Base-by-base conservation (phyloP, 2,888 invertebrate genomes). In the Eueremaeus valkanovi region DNA sequence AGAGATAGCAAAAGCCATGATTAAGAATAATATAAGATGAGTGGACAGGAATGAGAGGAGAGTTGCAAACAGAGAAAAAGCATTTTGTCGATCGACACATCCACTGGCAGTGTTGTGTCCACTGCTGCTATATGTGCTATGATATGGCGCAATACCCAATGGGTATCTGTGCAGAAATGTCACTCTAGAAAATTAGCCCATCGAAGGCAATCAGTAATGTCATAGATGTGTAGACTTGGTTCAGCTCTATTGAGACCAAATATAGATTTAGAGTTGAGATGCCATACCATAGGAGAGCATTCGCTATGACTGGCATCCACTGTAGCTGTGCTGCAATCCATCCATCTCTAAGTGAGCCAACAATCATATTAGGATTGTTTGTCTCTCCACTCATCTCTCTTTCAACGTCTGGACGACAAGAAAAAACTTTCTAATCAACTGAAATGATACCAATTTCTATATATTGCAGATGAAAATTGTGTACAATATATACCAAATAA, bases 301-400 rank as follows among this genome's bases (percentile, higher is more conserved):
- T 21, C 11, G 55, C 55, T 6, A 6, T 27, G 24, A 24, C 27
- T 13, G 9, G 27, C n/a, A 18, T 55, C n/a, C 24, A 6, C 16
- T 63, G n/a, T 18, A 33, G 33, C 29, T 33, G 63, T 29, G 63
- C 18, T 33, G 33, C n/a, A 33, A 63, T 63, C 63, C 63, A 63
- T 63, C 63, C 63, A 63, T 63, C 63, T 63, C 63, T 63, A 29
- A 63, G 63, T 63, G 63, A 63, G 33, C 63, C 63, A 63, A n/a
- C n/a, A n/a, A 63, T 63, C 63, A 63, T 63, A 63, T 63, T 63
- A 63, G 63, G 63, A 63, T 63, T 63, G 63, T 63, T 63, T 63
- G 63, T 63, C 55, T 55, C 24, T 33, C 16, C 3, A 63, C 63
- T 63, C 63, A 63, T 63, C 63, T 31, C 63, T n/a, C 63, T 63